These are phyloP conservation scores for Aphodius granarius DNA, from an alignment of 2,888 invertebrate species.

Conservation along the genomic window DNA sequence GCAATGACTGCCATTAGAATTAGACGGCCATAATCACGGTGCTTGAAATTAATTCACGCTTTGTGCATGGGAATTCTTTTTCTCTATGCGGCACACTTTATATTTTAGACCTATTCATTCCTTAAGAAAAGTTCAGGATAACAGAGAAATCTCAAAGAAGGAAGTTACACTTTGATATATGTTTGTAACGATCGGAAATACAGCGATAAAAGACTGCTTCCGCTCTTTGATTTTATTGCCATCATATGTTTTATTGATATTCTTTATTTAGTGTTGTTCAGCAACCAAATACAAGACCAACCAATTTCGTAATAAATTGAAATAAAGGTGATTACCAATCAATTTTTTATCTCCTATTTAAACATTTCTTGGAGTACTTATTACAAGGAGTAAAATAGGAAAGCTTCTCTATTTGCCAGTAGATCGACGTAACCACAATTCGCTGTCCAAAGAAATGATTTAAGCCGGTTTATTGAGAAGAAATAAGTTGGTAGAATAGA, in stretches of 20 bases:
- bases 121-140: background rate
- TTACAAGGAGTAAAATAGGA: background rate
- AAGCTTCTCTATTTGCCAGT: background rate
- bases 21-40: background rate
- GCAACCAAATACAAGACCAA: background rate
- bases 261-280: background rate
- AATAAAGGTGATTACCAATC: background rate
- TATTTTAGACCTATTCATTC: background rate
- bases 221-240: background rate
- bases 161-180: background rate
- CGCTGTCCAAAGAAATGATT: background rate
- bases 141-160: background rate
- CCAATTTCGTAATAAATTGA: background rate
- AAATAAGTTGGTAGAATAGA: background rate
- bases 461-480: background rate
- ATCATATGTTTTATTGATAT: background rate
- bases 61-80: background rate
- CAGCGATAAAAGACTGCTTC: background rate
- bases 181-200: background rate
- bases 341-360: background rate
- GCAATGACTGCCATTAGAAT: background rate
- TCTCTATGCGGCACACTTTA: background rate
- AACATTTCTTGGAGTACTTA: background rate
- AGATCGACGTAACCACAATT: background rate
- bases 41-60: background rate